Percentiles rank a stretch among this genome's conserved stretches.
phyloP scores from a whole-genome alignment of 2,113 vertebrate genomes.

The Corapipo altera region DNA sequence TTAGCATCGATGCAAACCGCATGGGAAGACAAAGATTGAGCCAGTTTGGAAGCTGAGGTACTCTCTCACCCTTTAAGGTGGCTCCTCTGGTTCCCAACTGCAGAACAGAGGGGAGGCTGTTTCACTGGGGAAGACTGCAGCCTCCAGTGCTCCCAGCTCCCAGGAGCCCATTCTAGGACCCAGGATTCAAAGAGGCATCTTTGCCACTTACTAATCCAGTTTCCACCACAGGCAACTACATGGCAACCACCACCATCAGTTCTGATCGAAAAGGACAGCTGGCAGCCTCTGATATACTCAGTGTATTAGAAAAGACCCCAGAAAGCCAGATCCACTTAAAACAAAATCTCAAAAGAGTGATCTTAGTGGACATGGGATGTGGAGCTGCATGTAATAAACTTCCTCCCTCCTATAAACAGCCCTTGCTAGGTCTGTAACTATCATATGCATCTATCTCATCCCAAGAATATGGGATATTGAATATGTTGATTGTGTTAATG shows the following conservation, averaged over 20 bases:
- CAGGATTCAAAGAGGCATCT: not conserved
- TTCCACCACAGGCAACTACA: not conserved
- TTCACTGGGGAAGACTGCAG: not conserved
- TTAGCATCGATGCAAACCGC: slow-evolving; percentile 52
- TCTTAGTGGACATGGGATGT: not conserved
- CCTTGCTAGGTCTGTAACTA: not conserved
- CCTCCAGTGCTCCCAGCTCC: not conserved
- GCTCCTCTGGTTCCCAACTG: not conserved
- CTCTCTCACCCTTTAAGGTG: not conserved
- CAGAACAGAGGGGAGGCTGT: slow-evolving; percentile 11
- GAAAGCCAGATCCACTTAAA: not conserved
- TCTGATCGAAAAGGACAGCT: not conserved
- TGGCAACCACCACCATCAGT: not conserved
- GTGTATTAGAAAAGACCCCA: not conserved
- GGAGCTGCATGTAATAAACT: not conserved
- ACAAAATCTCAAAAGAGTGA: not conserved
- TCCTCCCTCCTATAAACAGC: not conserved
- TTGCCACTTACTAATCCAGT: not conserved
- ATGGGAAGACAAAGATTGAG: slow-evolving; percentile 57
- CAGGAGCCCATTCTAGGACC: not conserved
- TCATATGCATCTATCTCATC: not conserved
- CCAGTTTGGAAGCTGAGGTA: slow-evolving; percentile 12
- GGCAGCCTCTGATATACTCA: not conserved
- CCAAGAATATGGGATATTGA: not conserved
- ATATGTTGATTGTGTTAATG: not conserved